Conservation (phyloP, 2,113 vertebrate genomes). For the Lethenteron reissneri region DNA sequence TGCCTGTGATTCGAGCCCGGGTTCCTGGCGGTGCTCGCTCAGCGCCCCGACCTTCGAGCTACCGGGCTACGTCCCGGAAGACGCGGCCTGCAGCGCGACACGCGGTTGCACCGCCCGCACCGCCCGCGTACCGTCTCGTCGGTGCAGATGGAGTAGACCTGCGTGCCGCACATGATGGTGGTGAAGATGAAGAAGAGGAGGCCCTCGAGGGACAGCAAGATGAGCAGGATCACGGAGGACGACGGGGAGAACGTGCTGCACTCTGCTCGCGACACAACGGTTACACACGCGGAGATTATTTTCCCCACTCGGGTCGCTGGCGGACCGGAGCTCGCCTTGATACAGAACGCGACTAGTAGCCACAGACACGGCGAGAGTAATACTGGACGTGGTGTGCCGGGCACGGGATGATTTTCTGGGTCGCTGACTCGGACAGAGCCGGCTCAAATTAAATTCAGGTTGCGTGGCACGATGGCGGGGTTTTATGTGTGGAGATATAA, state of each 20-base stretch:
- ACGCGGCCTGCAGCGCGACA: background rate
- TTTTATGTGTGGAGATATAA: no score
- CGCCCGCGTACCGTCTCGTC: slow-evolving; percentile 62
- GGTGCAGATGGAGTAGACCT: slow-evolving; percentile 87
- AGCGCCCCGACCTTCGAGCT: background rate
- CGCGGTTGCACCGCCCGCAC: slow-evolving; percentile 19
- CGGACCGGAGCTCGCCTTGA: background rate
- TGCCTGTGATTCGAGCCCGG: background rate
- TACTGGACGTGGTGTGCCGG: background rate
- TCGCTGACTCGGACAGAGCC: background rate
- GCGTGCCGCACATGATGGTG: slow-evolving; percentile 87
- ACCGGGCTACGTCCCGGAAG: background rate
- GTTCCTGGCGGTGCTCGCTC: background rate
- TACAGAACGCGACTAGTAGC: background rate
- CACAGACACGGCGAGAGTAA: background rate
- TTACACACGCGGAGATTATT: background rate
- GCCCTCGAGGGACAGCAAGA: slow-evolving; percentile 79
- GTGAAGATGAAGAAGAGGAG: slow-evolving; percentile 95
- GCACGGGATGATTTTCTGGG: background rate
- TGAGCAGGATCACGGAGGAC: slow-evolving; percentile 77
- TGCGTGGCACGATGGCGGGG: no score
- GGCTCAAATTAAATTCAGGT: background rate
- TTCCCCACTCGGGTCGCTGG: background rate
- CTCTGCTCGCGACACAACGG: slow-evolving; percentile 27
- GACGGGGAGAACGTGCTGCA: slow-evolving; percentile 87